Conservation (phyloP, 1,140 invertebrate genomes). For the Centruroides sculpturatus region DNA sequence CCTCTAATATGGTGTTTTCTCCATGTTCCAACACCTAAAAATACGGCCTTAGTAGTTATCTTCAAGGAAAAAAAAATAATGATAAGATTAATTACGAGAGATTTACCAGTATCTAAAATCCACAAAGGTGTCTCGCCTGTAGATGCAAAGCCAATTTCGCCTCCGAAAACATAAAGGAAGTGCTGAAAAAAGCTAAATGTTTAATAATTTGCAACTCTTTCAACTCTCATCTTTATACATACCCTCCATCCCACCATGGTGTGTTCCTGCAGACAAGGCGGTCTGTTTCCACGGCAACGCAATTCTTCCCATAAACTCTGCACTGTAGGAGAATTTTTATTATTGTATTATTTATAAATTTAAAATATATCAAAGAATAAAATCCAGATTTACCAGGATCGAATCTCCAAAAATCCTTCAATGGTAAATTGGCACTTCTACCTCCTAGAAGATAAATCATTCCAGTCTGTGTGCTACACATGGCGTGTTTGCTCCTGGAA, state of each 20-base stretch:
- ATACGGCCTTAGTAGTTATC: no score
- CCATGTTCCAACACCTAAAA: slow-evolving; percentile 20
- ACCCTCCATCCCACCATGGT: slow-evolving; percentile 48
- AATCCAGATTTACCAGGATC: slow-evolving; percentile 48
- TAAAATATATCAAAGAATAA: slow-evolving; percentile 1
- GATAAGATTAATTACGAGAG: neutral
- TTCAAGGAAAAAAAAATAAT: no score
- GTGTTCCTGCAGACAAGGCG: slow-evolving; percentile 69
- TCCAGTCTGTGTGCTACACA: slow-evolving; percentile 37
- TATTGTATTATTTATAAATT: neutral
- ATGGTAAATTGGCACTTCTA: slow-evolving; percentile 59
- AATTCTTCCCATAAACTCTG: slow-evolving; percentile 31
- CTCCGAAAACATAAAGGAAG: slow-evolving; percentile 72
- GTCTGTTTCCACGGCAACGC: slow-evolving; percentile 41
- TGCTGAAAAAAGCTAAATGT: slow-evolving; percentile 33
- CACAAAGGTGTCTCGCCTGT: slow-evolving; percentile 70
- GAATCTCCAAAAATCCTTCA: slow-evolving; percentile 73
- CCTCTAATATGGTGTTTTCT: slow-evolving; percentile 27
- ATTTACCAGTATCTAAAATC: slow-evolving; percentile 64
- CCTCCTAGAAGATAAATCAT: slow-evolving; percentile 65
- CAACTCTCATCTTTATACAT: neutral
- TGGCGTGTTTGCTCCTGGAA: slow-evolving; percentile 62
- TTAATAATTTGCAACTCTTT: neutral
- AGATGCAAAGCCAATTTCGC: slow-evolving; percentile 64
- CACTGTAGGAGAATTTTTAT: slow-evolving; percentile 19